Conservation (phyloP, 2,797 vertebrate species). For the Sebastes matsubarae region DNA sequence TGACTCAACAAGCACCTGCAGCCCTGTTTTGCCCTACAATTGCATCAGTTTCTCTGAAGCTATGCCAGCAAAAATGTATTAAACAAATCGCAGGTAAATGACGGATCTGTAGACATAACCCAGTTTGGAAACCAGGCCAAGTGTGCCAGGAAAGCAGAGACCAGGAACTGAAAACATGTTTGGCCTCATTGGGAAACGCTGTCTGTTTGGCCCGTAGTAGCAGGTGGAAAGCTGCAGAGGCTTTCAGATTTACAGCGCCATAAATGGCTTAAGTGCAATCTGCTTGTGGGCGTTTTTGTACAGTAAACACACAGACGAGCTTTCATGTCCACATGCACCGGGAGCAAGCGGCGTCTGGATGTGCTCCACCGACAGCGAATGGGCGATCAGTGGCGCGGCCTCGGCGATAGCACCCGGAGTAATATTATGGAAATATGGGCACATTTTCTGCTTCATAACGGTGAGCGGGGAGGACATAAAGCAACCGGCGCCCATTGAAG, state of each 20-base stretch:
- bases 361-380: slow-evolving; percentile 33
- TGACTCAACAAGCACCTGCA: slow-evolving; percentile 13
- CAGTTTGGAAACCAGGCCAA: slow-evolving; percentile 16
- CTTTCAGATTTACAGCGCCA: slow-evolving; percentile 50
- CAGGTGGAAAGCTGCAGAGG: slow-evolving; percentile 29
- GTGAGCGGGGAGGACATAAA: slow-evolving; percentile 54
- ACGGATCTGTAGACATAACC: slow-evolving; percentile 18
- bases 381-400: slow-evolving; percentile 20
- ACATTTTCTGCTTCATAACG: slow-evolving; percentile 65
- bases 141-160: background rate
- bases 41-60: background rate
- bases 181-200: background rate
- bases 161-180: slow-evolving; percentile 2
- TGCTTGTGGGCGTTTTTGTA: slow-evolving; percentile 57
- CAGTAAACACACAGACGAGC: slow-evolving; percentile 55
- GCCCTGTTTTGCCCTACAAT: background rate
- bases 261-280: slow-evolving; percentile 62
- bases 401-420: slow-evolving; percentile 34
- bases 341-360: slow-evolving; percentile 40
- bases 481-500: slow-evolving; percentile 45
- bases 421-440: slow-evolving; percentile 63
- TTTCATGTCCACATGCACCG: slow-evolving; percentile 24
- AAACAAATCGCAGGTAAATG: slow-evolving; percentile 28
- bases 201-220: slow-evolving; percentile 23
- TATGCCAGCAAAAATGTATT: background rate